Conservation (phyloP, 2,888 invertebrate species). For the Nudaria mundana region DNA sequence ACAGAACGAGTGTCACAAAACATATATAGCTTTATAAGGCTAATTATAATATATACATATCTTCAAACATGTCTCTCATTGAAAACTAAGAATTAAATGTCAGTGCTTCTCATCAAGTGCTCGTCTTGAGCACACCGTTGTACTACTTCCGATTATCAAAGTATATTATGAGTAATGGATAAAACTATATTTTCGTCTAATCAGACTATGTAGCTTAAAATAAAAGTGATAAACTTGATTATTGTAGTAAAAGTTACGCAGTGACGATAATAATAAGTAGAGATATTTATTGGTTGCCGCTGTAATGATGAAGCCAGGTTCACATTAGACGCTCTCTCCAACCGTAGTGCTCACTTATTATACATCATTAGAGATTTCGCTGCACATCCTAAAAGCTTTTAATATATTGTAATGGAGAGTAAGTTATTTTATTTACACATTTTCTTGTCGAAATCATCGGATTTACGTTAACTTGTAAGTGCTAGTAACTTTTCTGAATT, state of each 20-base stretch:
- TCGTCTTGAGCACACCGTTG: not conserved
- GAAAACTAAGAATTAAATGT: not conserved
- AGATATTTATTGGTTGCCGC: constrained; percentile 37
- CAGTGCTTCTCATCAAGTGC: not conserved
- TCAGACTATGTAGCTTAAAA: constrained; percentile 9
- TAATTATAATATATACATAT: not conserved
- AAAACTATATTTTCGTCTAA: constrained; percentile 2
- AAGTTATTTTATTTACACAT: constrained; percentile 13
- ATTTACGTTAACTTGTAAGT: too few relatives aligned
- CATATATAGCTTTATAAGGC: not conserved
- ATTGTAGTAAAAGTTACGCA: constrained; percentile 19
- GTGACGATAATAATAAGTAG: constrained; percentile 28
- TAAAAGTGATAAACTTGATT: constrained; percentile 24
- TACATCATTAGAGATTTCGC: too few relatives aligned
- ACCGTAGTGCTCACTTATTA: constrained; percentile 22
- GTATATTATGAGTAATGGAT: not conserved
- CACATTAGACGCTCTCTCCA: constrained; percentile 28
- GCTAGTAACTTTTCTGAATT: too few relatives aligned
- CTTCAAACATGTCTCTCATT: not conserved
- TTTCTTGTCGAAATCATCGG: not conserved
- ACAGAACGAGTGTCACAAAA: too few relatives aligned
- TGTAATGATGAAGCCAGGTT: constrained; percentile 38
- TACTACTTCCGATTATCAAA: not conserved
- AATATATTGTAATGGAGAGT: constrained; percentile 22
- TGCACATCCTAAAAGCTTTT: too few relatives aligned